Base-by-base conservation (phyloP, 2,888 invertebrate genomes). In the Podabrus alpinus region DNA sequence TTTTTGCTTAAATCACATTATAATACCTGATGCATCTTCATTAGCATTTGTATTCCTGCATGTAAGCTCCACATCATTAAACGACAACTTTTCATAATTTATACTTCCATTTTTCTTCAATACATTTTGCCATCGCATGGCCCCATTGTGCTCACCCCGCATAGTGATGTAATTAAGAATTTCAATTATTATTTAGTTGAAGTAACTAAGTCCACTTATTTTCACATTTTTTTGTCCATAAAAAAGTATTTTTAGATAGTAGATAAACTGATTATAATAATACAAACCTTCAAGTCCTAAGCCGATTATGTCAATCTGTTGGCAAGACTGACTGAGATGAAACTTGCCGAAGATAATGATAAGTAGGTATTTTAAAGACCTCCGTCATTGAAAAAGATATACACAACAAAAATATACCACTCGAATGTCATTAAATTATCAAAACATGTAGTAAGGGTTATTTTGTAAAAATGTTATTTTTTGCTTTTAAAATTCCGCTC, bases 281-380 rank as follows among this genome's bases (percentile, higher is more conserved):
- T 68, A 72, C 69, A 74, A 77, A 73, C 59, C 71, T 73, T 68
- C 70, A 60, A 73, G 70, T 61, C 69, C 21, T 78, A 78, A 78
- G 78, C 74, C 72, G 78, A 78, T 78, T 78, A 78, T 78, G 78
- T 78, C 78, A 76, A 78, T 76, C 76, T 75, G 73, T 61, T 67
- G 66, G 67, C 62, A 71, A 77, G 71, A 45, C 73, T 71, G 72
- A 72, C 66, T 15, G 69, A 72, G 76, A 78, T 74, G 74, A 78
- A 78, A 78, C 76, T 71, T 24, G 71, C 78, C 78, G 76, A 74
- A 72, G 69, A 68, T 70, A 76, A 66, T 67, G 19, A 67, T 74
- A 74, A 76, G 76, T 72, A 69, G 70, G 71, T 77, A 64, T 75
- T 73, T 15, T 11, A 16, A 59, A 25, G 73, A 75, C 75, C 75